These are phyloP conservation scores for Lepidurus couesii DNA, from an alignment of 1,140 invertebrate species.

Conservation along the genomic window DNA sequence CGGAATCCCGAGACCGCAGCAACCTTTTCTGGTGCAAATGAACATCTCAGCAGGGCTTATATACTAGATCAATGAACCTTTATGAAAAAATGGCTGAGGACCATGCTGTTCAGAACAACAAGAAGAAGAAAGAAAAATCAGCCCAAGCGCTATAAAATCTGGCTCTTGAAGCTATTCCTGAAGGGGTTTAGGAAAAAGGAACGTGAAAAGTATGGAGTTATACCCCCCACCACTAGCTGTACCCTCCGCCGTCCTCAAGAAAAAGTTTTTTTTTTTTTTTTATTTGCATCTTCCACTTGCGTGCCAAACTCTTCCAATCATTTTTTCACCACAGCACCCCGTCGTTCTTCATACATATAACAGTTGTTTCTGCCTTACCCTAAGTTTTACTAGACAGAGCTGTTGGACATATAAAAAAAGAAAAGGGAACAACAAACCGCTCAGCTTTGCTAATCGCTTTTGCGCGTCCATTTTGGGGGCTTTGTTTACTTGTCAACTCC, in stretches of 20 bases:
- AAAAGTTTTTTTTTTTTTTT: neutral
- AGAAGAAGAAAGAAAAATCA: neutral
- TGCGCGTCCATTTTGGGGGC: too few species aligned
- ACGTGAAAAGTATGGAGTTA: neutral
- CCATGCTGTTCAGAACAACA: neutral
- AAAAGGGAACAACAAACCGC: too few species aligned
- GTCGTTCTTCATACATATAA: neutral
- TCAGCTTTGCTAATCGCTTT: too few species aligned
- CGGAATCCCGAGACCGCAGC: neutral
- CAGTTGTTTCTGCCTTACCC: neutral
- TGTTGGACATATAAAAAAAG: neutral
- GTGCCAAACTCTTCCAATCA: neutral
- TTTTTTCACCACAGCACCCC: neutral
- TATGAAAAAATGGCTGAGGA: neutral
- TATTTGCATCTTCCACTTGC: neutral
- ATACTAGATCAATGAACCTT: constrained; percentile 8
- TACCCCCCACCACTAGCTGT: too few species aligned
- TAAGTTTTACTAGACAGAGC: neutral
- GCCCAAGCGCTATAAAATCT: neutral
- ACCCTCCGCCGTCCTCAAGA: neutral
- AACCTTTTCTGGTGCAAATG: constrained; percentile 9
- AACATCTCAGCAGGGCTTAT: constrained; percentile 11
- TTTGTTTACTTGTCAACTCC: too few species aligned
- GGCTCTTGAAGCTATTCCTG: neutral
- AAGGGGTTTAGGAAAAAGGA: neutral